Evolutionary conservation across 2,888 invertebrate species (phyloP).

Genomic region (Metallyticus violacea): DNA sequence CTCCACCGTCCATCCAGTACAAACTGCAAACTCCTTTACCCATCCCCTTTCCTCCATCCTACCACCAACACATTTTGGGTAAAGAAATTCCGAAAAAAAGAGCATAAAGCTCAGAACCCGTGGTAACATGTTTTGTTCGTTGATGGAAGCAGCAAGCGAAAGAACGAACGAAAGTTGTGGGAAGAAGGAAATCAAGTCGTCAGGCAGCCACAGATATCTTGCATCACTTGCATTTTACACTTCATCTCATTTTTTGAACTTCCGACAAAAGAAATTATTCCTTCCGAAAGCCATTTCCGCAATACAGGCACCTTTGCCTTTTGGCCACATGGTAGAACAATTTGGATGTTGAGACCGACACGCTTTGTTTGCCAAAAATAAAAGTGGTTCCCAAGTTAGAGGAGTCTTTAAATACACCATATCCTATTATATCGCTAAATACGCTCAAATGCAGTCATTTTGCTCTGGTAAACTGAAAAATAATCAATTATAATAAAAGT

Average conservation of each 20-base stretch:
- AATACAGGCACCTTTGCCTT: neutral
- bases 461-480: too few species aligned
- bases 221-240: neutral
- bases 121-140: constrained; percentile 12
- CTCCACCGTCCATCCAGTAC: neutral
- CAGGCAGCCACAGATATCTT: neutral
- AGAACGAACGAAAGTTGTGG: neutral
- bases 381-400: too few species aligned
- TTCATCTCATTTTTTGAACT: neutral
- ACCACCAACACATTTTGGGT: neutral
- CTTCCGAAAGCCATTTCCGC: neutral
- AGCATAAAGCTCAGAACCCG: neutral
- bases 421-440: too few species aligned
- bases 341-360: neutral
- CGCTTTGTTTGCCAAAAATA: too few species aligned
- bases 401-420: too few species aligned
- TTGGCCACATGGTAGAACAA: neutral
- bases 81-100: neutral
- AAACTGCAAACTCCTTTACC: neutral
- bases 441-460: too few species aligned
- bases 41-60: neutral
- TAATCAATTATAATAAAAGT: too few species aligned
- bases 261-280: neutral
- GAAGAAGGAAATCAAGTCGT: neutral
- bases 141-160: neutral